phyloP scores from a whole-genome alignment of 2,113 vertebrate genomes.

The Scartelaos histophorus region DNA sequence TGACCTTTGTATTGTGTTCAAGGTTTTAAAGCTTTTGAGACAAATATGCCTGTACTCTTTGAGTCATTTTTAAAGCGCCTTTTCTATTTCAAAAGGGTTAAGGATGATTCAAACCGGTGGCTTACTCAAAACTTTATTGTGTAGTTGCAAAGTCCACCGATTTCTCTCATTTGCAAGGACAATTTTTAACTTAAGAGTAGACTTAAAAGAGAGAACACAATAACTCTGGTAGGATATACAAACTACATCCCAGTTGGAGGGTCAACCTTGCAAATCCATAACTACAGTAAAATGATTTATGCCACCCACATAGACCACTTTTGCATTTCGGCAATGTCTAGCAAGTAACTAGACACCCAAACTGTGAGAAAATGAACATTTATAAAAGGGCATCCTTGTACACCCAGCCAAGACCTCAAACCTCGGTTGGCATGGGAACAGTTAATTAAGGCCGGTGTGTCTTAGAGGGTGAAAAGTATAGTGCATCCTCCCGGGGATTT shows the following conservation, averaged over 20 bases:
- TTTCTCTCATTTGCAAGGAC: background rate
- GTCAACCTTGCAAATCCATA: background rate
- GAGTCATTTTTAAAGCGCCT: too few species aligned
- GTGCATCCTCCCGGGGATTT: background rate
- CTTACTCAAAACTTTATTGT: too few species aligned
- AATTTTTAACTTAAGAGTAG: background rate
- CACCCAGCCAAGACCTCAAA: background rate
- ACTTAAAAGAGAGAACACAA: background rate
- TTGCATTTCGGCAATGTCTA: background rate
- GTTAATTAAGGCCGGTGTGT: background rate
- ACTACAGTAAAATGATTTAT: background rate
- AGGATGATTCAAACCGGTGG: too few species aligned
- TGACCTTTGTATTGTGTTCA: too few species aligned
- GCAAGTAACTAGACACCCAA: background rate
- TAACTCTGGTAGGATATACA: background rate
- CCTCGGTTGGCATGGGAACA: slow-evolving; percentile 9
- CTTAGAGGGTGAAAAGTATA: background rate
- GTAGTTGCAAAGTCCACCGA: background rate
- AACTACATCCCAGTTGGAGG: background rate
- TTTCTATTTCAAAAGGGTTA: too few species aligned
- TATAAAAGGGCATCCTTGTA: background rate
- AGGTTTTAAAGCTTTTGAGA: too few species aligned
- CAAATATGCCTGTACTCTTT: too few species aligned
- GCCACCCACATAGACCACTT: background rate
- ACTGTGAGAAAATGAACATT: background rate